A percentile compares a stretch with the other conserved stretches of the same genome.
Evolutionary conservation across 2,113 vertebrate genomes (phyloP).

Genomic region (Anoplopoma fimbria): DNA sequence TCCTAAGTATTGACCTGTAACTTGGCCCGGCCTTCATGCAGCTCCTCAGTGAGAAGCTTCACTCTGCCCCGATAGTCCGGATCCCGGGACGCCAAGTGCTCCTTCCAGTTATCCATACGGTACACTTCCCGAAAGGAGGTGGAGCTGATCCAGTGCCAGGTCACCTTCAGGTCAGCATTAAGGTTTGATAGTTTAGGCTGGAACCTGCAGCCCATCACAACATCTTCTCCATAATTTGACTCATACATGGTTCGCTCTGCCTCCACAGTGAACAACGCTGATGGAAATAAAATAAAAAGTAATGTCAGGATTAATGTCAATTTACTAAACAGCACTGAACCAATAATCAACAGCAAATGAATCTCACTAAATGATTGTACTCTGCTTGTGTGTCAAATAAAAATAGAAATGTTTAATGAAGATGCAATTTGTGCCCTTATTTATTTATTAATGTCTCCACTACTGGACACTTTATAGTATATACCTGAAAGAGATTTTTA

Average conservation of each 20-base stretch:
- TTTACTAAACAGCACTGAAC: not conserved
- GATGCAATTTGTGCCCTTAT: not conserved
- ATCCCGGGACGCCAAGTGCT: slow-evolving; percentile 67
- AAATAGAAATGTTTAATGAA: not conserved
- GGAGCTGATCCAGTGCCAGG: slow-evolving; percentile 77
- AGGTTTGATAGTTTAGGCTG: slow-evolving; percentile 61
- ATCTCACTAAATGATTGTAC: not conserved
- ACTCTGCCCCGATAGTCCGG: slow-evolving; percentile 80
- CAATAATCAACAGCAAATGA: not conserved
- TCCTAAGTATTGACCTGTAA: slow-evolving; percentile 76
- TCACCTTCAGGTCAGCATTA: slow-evolving; percentile 77
- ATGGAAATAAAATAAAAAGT: slow-evolving; percentile 35
- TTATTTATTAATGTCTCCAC: not conserved
- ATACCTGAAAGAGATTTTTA: not conserved
- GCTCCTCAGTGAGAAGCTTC: slow-evolving; percentile 81
- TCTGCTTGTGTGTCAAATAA: not conserved
- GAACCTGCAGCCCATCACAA: slow-evolving; percentile 90
- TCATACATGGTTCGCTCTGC: slow-evolving; percentile 73
- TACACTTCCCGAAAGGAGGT: slow-evolving; percentile 65
- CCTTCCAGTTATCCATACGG: slow-evolving; percentile 72
- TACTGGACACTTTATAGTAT: not conserved
- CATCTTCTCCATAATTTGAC: slow-evolving; percentile 81
- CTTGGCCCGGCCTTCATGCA: slow-evolving; percentile 82
- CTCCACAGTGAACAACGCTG: slow-evolving; percentile 88
- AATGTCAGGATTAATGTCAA: not conserved